These are phyloP conservation scores for Neocloeon triangulifer DNA, from an alignment of 1,140 invertebrate species.

Conservation along the genomic window DNA sequence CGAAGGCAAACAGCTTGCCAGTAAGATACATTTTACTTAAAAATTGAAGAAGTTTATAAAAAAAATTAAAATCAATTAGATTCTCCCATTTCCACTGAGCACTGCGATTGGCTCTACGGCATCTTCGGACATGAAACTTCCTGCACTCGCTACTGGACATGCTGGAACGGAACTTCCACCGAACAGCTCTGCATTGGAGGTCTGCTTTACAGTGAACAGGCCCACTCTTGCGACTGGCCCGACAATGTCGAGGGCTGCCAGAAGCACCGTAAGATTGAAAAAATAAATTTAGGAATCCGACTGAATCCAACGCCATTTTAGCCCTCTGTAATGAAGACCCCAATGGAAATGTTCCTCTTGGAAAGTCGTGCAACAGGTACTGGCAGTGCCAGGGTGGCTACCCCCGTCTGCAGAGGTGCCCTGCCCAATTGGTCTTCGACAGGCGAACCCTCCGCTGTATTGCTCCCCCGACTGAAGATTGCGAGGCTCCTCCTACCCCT, in stretches of 20 bases:
- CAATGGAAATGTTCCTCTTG: slow-evolving; percentile 48
- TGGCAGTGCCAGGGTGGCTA: slow-evolving; percentile 87
- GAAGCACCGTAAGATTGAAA: slow-evolving; percentile 71
- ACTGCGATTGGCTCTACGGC: slow-evolving; percentile 81
- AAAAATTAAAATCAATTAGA: no score
- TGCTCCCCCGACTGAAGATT: slow-evolving; percentile 69
- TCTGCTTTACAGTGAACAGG: slow-evolving; percentile 70
- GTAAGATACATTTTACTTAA: slow-evolving; percentile 19
- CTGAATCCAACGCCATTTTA: slow-evolving; percentile 14
- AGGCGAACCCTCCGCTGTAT: slow-evolving; percentile 59
- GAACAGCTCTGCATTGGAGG: slow-evolving; percentile 85
- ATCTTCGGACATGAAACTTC: slow-evolving; percentile 84
- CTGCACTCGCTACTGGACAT: slow-evolving; percentile 82
- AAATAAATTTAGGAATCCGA: neutral
- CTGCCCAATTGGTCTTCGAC: slow-evolving; percentile 77
- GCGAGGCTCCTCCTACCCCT: slow-evolving; percentile 56
- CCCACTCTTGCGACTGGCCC: slow-evolving; percentile 80
- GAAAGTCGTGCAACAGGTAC: slow-evolving; percentile 79
- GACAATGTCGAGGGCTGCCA: slow-evolving; percentile 80
- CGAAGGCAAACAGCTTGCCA: slow-evolving; percentile 47
- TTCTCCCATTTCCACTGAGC: slow-evolving; percentile 57
- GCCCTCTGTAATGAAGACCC: slow-evolving; percentile 76
- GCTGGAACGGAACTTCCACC: slow-evolving; percentile 81
- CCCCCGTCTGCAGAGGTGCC: slow-evolving; percentile 67
- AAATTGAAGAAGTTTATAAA: neutral